These are phyloP conservation scores for Tridacna gigas DNA, from an alignment of 2,888 invertebrate species.

Conservation along the genomic window DNA sequence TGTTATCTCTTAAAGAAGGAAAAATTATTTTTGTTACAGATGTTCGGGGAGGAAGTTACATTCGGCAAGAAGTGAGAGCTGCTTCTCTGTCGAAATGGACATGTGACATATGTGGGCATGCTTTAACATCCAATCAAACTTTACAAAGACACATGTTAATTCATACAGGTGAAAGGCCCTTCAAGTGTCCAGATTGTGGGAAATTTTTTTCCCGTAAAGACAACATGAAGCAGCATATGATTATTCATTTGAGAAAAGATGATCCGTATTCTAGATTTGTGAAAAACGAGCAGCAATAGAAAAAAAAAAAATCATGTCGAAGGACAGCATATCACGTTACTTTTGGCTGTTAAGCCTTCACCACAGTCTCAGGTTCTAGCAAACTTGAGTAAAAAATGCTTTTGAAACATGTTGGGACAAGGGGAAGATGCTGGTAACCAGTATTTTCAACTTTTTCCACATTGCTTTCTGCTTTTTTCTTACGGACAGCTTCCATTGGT, in stretches of 20 bases:
- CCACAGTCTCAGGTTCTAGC: neutral
- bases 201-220: slow-evolving; percentile 8
- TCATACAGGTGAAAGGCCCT: slow-evolving; percentile 29
- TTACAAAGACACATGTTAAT: slow-evolving; percentile 17
- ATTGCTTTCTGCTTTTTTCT: neutral
- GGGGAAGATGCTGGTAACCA: neutral
- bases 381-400: neutral
- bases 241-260: neutral
- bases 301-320: neutral
- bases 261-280: neutral
- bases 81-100: neutral
- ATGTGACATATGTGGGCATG: slow-evolving; percentile 14
- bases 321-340: too few relatives aligned
- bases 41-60: too few relatives aligned
- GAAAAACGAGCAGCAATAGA: neutral
- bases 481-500: neutral
- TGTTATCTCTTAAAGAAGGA: too few relatives aligned
- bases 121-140: slow-evolving; percentile 5
- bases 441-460: neutral
- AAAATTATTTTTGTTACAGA: neutral
- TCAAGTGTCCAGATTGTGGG: slow-evolving; percentile 15
- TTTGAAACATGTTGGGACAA: neutral
- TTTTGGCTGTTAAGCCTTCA: too few relatives aligned
- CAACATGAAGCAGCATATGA: slow-evolving; percentile 14
- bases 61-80: neutral